Base-by-base conservation (phyloP, 2,113 vertebrate species). In the Planiliza haematocheilus region DNA sequence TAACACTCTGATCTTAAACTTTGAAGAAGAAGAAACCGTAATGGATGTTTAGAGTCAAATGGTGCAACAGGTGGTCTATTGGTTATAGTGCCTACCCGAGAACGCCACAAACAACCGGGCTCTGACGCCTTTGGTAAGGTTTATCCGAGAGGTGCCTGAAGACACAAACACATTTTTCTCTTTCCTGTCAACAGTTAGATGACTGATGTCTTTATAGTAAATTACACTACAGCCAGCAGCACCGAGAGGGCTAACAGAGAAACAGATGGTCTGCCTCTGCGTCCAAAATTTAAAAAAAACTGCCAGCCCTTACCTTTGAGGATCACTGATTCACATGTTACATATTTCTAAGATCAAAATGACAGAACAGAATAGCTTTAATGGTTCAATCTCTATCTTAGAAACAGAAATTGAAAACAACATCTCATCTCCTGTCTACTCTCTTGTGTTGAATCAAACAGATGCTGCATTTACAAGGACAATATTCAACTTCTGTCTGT, bases 61-160 rank as follows among this genome's bases (percentile, higher is more conserved):
- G 43, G 60, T 20, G 36, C 30, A 53, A 69, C 70, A 69, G 62
- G 70, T 76, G 72, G 57, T 52, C 10, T 64, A 42, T 70, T 17
- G 43, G 48, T 67, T 39, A 30, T 4, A 30, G 21, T 11, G 12
- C 34, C 13, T 10, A 17, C 13, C n/a, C 37, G 21, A 38, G 3
- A 58, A 63, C 37, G 14, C 13, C 34, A 52, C 18, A 71, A 34
- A 30, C 48, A n/a, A 21, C 7, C 16, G 39, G 30, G 21, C 12
- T 70, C 5, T 0, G 46, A 7, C 36, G 34, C 0, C 21, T 50
- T 57, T 43, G 36, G 8, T 61, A 45, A 72, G n/a, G 10, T 13
- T 1, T 30, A 7, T 30, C 18, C 1, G 14, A 65, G 3, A 20
- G 42, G 11, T 42, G 8, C 21, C 37, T n/a, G 10, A 41, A 41